Evolutionary conservation across 2,113 vertebrate species (phyloP).

Genomic region (Dasypus novemcinctus): DNA sequence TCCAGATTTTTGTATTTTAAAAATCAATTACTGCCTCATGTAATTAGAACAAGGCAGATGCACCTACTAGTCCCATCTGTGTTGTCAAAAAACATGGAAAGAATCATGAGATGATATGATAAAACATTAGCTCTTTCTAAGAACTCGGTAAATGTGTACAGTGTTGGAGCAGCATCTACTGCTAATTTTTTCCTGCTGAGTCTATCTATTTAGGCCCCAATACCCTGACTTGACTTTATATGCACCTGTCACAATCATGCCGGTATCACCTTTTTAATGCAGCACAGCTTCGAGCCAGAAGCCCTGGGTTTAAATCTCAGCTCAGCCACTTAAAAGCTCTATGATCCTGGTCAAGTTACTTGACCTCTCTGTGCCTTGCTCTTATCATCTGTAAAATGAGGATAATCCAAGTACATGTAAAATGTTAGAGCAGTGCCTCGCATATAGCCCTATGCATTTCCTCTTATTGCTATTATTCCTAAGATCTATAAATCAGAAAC

Average conservation of each 20-base stretch:
- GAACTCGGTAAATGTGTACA: neutral
- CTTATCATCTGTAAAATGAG: neutral
- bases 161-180: neutral
- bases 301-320: neutral
- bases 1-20: slow-evolving; percentile 49
- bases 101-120: neutral
- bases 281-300: neutral
- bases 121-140: neutral
- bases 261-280: neutral
- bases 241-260: too few species aligned
- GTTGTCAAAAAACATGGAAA: neutral
- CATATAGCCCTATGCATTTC: neutral
- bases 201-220: neutral
- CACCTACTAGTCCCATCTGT: neutral
- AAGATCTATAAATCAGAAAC: neutral
- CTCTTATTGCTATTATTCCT: neutral
- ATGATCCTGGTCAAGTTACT: neutral
- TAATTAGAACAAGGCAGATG: too few species aligned
- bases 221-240: neutral
- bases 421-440: neutral
- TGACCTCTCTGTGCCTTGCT: neutral
- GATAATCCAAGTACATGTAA: neutral
- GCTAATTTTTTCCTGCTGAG: neutral
- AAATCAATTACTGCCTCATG: slow-evolving; percentile 9
- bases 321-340: neutral